Evolutionary conservation across 1,140 invertebrate species (phyloP), one percentile per base, ranked within the genome.

Genomic region (Trachymyrmex cornetzi): DNA sequence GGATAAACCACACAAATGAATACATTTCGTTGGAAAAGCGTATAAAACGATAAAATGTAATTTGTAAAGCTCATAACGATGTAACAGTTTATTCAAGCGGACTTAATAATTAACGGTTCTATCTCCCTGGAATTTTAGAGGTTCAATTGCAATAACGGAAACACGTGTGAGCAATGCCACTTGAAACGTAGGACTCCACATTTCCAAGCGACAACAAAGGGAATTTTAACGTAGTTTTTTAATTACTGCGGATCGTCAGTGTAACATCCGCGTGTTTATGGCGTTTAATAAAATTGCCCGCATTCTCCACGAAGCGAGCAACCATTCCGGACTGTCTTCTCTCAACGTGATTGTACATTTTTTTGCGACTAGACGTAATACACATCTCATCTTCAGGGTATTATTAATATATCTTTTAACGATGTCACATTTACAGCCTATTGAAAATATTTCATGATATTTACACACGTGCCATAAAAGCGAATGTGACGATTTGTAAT

Each of bases 341-440:
- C 59, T 50, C 77, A n/a, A 2, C 53, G 34, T n/a, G 50, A 57
- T 44, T 44, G 53, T 71, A 71, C 55, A 71, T 27, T 79, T 79
- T 48, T 79, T 48, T 53, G 48, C 64, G 9, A n/a, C 6, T n/a
- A 16, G 24, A 63, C 75, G 19, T 77, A n/a, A 50, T 19, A 24
- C 24, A 77, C 38, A 19, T 27, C 4, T 57, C 22, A 4, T 69
- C 30, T 16, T 27, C 34, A 14, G 30, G 50, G 19, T 48, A 69
- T 69, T 81, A 81, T 71, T 59, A 81, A 81, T 81, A 34, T 0
- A 30, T 53, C 14, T 80, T 34, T 55, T 67, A 67, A 57, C 30
- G 22, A 71, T 22, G 66, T 81, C 50, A 22, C 22, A 55, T 69
- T 57, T 81, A 80, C 9, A 19, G 44, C 24, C 7, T 2, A 16